Base-by-base conservation (phyloP, 2,888 invertebrate species). In the Himalopsyche japonica region DNA sequence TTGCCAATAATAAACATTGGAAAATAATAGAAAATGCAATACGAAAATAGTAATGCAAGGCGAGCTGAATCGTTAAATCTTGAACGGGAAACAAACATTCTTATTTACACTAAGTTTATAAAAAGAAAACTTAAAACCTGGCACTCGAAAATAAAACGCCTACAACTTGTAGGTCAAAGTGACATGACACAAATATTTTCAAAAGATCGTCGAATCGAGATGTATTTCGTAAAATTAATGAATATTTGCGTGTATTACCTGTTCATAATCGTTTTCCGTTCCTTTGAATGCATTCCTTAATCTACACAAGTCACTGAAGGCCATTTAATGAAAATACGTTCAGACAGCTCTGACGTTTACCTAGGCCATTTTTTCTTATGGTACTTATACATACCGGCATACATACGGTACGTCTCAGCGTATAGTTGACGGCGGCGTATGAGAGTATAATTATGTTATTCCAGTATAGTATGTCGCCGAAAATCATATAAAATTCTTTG, bases 221-320 rank as follows among this genome's bases (percentile, higher is more conserved):
- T 15, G 37, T 49, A 48, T 30, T 27, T 27, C 1, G 48, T n/a
- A 88, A 89, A 90, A 89, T 90, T 89, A 88, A 88, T 89, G 89
- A 83, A 88, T 89, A 88, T 88, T 70, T 27, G 30, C 0, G 30
- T 12, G 70, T 70, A 70, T 70, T 90, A 92, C 92, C 91, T 91
- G 92, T 89, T 92, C 92, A 87, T 90, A 88, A 89, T 92, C 92
- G 92, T 92, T 92, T 92, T 92, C 92, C 89, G 91, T 90, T 89
- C 90, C 90, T 91, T 92, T 92, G 89, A 90, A 92, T 90, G 91
- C 91, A 90, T 92, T 92, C 89, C 91, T 89, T 91, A 91, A 89
- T 89, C 91, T 92, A 90, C 92, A 92, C 90, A 92, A 90, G 92
- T 92, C 92, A 92, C 92, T 92, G 92, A 91, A 92, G 91, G 92